A percentile compares a stretch with the other conserved stretches of the same genome.
These are phyloP conservation scores for Anser brachyrhynchus DNA, from an alignment of 2,113 vertebrate species.

Conservation along the genomic window DNA sequence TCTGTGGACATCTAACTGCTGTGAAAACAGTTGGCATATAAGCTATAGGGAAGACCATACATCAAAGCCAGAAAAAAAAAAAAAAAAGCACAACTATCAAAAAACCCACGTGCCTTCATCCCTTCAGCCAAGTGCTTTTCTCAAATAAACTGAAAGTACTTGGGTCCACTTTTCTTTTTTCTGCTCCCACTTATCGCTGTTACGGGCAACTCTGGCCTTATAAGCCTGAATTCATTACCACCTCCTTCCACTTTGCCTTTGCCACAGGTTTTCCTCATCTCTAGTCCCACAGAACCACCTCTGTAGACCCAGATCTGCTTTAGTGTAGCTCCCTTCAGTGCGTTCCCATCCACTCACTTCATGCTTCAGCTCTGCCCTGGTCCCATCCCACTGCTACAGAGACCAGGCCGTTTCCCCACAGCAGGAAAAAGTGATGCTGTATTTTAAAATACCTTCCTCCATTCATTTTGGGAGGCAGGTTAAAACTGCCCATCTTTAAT, in stretches of 20 bases:
- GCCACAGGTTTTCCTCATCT: not conserved
- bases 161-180: not conserved
- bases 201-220: not conserved
- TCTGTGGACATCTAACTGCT: not conserved
- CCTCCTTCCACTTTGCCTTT: not conserved
- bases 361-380: not conserved
- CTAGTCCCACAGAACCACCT: not conserved
- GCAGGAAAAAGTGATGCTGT: not conserved
- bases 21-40: not conserved
- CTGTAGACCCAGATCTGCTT: not conserved
- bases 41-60: not conserved
- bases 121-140: not conserved
- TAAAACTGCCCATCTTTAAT: not conserved
- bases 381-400: not conserved
- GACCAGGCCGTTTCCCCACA: not conserved
- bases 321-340: rapidly evolving
- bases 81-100: not conserved
- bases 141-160: not conserved
- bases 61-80: not conserved
- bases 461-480: not conserved
- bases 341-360: not conserved
- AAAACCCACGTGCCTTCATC: not conserved
- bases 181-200: not conserved
- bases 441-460: not conserved
- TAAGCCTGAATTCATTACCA: not conserved